Conservation (phyloP, 2,797 vertebrate genomes). For the Psittacula derbiana region DNA sequence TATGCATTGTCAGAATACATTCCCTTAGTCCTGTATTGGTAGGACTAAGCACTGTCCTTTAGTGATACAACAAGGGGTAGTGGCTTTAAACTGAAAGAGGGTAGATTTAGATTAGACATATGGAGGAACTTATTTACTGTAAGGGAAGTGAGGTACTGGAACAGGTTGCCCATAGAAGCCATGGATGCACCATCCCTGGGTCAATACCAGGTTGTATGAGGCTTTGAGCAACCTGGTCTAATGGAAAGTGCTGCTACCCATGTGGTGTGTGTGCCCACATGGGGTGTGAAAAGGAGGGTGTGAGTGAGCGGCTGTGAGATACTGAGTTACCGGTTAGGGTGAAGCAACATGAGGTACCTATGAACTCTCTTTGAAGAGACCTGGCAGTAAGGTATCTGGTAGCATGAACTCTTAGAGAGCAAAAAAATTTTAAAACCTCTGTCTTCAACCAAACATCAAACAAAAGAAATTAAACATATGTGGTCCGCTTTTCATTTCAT, state of each 20-base stretch:
- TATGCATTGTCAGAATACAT: neutral
- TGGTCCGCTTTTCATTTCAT: neutral
- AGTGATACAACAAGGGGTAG: neutral
- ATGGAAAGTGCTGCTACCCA: neutral
- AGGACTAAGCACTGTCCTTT: neutral
- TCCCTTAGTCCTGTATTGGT: neutral
- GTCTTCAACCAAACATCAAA: neutral
- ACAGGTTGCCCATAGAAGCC: neutral
- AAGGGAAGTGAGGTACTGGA: neutral
- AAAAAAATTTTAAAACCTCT: neutral
- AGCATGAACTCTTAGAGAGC: neutral
- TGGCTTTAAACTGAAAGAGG: neutral
- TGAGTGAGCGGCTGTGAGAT: neutral
- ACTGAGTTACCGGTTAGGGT: neutral
- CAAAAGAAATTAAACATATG: neutral
- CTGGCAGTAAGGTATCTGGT: neutral
- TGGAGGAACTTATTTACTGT: neutral
- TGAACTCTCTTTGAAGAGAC: neutral
- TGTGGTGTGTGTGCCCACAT: neutral
- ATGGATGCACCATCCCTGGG: neutral
- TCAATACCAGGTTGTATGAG: neutral
- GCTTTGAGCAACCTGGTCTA: neutral
- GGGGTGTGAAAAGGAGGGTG: neutral
- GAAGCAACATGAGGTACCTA: neutral
- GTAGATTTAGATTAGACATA: neutral